These are phyloP conservation scores for Panzeria rudis DNA, from an alignment of 2,888 invertebrate species.

Conservation along the genomic window DNA sequence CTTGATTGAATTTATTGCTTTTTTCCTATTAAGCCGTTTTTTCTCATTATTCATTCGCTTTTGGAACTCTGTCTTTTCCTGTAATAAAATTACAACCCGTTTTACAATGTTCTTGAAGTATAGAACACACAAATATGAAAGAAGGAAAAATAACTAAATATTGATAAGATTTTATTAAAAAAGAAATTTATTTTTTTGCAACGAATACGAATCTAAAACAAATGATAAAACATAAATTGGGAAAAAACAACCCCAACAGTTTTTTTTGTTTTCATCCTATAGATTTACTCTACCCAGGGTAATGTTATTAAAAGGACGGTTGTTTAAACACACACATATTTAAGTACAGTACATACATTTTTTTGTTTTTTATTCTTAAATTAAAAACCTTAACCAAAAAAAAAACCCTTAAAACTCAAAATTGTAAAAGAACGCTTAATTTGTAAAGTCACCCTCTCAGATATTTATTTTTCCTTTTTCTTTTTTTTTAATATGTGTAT, in stretches of 20 bases:
- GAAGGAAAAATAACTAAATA: constrained; percentile 13
- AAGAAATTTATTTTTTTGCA: background rate
- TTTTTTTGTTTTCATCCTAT: constrained; percentile 51
- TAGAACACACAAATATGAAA: constrained; percentile 14
- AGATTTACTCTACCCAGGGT: constrained; percentile 57
- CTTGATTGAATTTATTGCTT: background rate
- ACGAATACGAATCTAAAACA: constrained; percentile 42
- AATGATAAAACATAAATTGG: constrained; percentile 33
- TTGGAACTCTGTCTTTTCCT: background rate
- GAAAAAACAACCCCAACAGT: constrained; percentile 56
- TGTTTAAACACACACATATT: constrained; percentile 34
- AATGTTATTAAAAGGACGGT: constrained; percentile 53
- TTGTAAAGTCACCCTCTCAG: constrained; percentile 64
- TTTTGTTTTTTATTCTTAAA: constrained; percentile 58
- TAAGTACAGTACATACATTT: constrained; percentile 53
- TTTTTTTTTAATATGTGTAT: constrained; percentile 32
- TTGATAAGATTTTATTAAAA: constrained; percentile 9
- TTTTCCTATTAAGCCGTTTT: background rate
- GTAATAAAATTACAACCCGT: constrained; percentile 36
- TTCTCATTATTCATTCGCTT: constrained; percentile 9
- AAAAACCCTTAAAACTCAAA: constrained; percentile 64
- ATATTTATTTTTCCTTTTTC: constrained; percentile 43
- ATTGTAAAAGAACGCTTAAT: constrained; percentile 64
- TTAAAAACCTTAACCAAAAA: constrained; percentile 51
- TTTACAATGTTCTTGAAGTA: constrained; percentile 19